A percentile compares a stretch with the other conserved stretches of the same genome.
These are phyloP conservation scores for Cetonia aurata DNA, from an alignment of 2,888 invertebrate species.

Conservation along the genomic window DNA sequence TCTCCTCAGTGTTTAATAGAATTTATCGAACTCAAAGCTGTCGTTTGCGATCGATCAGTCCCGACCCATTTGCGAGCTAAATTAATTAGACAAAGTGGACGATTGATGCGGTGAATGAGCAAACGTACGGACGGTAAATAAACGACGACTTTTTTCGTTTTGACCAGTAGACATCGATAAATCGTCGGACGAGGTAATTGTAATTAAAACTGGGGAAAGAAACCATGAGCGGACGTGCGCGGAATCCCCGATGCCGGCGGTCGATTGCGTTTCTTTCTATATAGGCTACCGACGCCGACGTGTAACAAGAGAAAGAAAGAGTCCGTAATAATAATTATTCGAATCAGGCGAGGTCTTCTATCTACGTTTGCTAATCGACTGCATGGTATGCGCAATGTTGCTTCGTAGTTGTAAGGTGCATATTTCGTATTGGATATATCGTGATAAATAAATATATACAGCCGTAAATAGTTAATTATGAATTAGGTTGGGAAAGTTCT, in stretches of 20 bases:
- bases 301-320: constrained; percentile 5
- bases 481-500: too few relatives aligned
- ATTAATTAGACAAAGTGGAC: constrained; percentile 35
- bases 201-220: constrained; percentile 36
- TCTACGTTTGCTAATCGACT: too few relatives aligned
- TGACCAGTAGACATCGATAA: constrained; percentile 18
- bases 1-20: too few relatives aligned
- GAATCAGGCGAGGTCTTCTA: constrained; percentile 4
- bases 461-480: too few relatives aligned
- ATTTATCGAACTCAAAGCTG: constrained; percentile 4
- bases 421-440: too few relatives aligned
- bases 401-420: too few relatives aligned
- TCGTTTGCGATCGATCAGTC: constrained; percentile 5
- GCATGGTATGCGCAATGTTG: too few relatives aligned
- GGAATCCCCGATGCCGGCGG: constrained; percentile 13
- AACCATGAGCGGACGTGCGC: constrained; percentile 24
- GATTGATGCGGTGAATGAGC: constrained; percentile 1
- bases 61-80: constrained; percentile 27
- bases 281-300: background rate
- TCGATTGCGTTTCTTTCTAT: constrained; percentile 8
- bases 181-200: constrained; percentile 23
- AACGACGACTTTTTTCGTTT: constrained; percentile 1
- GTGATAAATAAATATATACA: too few relatives aligned
- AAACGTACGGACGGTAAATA: constrained; percentile 13
- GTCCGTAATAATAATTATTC: constrained; percentile 15